phyloP scores from a whole-genome alignment of 2,888 invertebrate species.

The Athetis lepigone region DNA sequence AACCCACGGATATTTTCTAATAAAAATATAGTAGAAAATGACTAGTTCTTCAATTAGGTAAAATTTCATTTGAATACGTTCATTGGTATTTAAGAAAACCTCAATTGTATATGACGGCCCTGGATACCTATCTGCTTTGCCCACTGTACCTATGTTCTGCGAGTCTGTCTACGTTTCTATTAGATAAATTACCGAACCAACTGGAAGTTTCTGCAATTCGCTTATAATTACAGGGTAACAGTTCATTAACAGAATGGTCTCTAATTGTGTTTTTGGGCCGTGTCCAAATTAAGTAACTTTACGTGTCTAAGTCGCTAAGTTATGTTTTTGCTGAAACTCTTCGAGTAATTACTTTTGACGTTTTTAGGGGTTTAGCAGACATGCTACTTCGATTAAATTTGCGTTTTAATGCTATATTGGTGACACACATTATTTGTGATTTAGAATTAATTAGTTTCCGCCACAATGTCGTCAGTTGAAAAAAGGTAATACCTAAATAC shows the following conservation, averaged over 20 bases:
- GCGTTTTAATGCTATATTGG: neutral
- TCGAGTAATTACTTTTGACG: constrained; percentile 49
- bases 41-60: too few relatives aligned
- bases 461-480: too few relatives aligned
- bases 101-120: too few relatives aligned
- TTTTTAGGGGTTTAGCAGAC: neutral
- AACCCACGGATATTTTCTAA: too few relatives aligned
- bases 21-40: too few relatives aligned
- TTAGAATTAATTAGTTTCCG: too few relatives aligned
- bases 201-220: neutral
- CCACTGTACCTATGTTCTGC: neutral
- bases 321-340: constrained; percentile 30
- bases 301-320: constrained; percentile 27
- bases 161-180: neutral
- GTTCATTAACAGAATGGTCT: constrained; percentile 21
- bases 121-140: too few relatives aligned
- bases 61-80: too few relatives aligned
- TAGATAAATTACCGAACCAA: constrained; percentile 1
- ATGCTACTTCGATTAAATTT: neutral
- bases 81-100: too few relatives aligned
- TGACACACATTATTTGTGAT: neutral
- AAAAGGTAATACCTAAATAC: too few relatives aligned
- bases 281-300: constrained; percentile 35
- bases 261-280: constrained; percentile 43
- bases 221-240: constrained; percentile 20